Percentiles rank a stretch among this genome's conserved stretches.
phyloP scores from a whole-genome alignment of 2,888 invertebrate species.

The Rhamphomyia laevipes region DNA sequence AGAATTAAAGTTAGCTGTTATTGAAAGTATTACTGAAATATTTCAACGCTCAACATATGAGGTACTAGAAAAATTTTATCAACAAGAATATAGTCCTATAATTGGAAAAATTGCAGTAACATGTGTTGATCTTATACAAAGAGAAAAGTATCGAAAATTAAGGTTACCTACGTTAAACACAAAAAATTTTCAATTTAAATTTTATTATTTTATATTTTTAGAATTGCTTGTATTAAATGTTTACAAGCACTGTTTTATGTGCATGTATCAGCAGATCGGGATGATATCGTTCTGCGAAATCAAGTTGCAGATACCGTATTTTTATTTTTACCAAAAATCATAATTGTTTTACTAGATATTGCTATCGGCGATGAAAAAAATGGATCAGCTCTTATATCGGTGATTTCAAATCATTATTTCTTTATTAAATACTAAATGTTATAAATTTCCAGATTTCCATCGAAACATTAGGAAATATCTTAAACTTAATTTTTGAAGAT shows the following conservation, averaged over 20 bases:
- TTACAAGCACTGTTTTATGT: constrained; percentile 51
- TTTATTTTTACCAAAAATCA: constrained; percentile 48
- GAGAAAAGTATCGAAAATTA: constrained; percentile 50
- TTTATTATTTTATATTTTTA: constrained; percentile 17
- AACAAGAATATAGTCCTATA: constrained; percentile 44
- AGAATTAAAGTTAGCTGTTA: constrained; percentile 31
- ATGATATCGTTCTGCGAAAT: constrained; percentile 41
- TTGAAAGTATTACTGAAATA: constrained; percentile 26
- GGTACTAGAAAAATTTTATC: constrained; percentile 44
- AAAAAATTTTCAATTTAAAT: not conserved
- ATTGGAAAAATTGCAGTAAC: constrained; percentile 55
- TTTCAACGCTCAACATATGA: constrained; percentile 31
- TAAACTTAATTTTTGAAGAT: constrained; percentile 32
- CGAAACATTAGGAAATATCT: constrained; percentile 27
- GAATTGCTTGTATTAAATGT: constrained; percentile 45
- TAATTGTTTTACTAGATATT: constrained; percentile 40
- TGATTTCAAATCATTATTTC: constrained; percentile 24
- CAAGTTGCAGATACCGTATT: constrained; percentile 46
- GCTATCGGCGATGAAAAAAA: constrained; percentile 43
- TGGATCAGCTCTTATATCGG: constrained; percentile 45
- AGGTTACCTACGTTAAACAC: constrained; percentile 42
- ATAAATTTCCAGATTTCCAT: constrained; percentile 22
- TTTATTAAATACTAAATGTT: not conserved
- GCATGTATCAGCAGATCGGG: constrained; percentile 42
- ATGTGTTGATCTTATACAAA: constrained; percentile 50